Conservation (phyloP, 1,140 invertebrate species). For the Mactra quadrangularis region DNA sequence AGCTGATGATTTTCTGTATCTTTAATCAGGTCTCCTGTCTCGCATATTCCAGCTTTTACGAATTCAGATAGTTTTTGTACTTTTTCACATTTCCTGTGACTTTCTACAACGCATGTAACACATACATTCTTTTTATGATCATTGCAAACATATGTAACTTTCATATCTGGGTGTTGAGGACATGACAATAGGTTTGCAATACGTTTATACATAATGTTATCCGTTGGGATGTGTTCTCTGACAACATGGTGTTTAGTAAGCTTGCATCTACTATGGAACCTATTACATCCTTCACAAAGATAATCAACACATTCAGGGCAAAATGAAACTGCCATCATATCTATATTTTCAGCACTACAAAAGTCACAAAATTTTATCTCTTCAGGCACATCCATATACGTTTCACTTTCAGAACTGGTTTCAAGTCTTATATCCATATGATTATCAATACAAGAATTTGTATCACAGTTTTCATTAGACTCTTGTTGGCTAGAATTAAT, state of each 20-base stretch:
- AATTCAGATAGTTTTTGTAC: neutral
- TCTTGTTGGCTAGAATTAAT: too few relatives aligned
- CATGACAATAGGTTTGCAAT: neutral
- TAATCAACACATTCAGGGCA: neutral
- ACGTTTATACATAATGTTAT: neutral
- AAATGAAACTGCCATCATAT: neutral
- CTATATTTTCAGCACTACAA: neutral
- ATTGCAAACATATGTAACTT: neutral
- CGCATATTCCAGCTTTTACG: too few relatives aligned
- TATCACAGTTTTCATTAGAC: too few relatives aligned
- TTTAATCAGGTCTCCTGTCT: too few relatives aligned
- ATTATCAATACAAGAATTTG: too few relatives aligned
- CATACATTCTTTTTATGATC: neutral
- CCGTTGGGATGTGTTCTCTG: neutral
- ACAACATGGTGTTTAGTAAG: neutral
- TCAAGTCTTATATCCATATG: too few relatives aligned
- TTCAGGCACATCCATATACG: too few relatives aligned
- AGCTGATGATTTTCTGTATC: too few relatives aligned
- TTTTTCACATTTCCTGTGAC: neutral
- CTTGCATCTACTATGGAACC: neutral
- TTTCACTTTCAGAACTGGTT: too few relatives aligned
- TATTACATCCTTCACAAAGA: neutral
- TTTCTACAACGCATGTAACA: neutral
- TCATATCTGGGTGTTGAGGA: neutral
- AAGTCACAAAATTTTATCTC: neutral